Evolutionary conservation across 1,140 invertebrate species (phyloP).

Genomic region (Heliconius hewitsoni): DNA sequence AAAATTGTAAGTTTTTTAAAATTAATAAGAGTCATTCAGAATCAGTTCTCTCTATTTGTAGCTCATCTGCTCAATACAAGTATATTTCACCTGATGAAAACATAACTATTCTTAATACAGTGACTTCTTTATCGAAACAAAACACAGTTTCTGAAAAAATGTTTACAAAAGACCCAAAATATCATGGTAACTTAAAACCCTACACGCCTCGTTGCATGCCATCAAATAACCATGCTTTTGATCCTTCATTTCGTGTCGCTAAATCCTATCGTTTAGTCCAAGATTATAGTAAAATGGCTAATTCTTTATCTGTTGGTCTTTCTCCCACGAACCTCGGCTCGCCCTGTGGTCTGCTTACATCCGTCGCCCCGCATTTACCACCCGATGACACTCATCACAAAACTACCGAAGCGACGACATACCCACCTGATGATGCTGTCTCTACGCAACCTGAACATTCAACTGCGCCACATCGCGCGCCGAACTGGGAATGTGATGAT

Average conservation of each 20-base stretch:
- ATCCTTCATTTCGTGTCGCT: slow-evolving; percentile 57
- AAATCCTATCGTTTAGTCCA: slow-evolving; percentile 59
- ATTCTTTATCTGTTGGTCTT: slow-evolving; percentile 77
- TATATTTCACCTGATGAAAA: slow-evolving; percentile 15
- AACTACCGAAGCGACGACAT: slow-evolving; percentile 40
- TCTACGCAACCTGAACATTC: slow-evolving; percentile 28
- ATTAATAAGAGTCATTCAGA: slow-evolving; percentile 21
- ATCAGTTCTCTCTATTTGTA: slow-evolving; percentile 19
- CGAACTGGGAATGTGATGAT: slow-evolving; percentile 39
- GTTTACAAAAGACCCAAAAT: neutral
- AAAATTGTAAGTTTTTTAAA: slow-evolving; percentile 8
- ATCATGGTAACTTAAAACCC: slow-evolving; percentile 1
- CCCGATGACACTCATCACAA: slow-evolving; percentile 49
- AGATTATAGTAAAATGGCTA: slow-evolving; percentile 72
- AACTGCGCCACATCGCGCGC: slow-evolving; percentile 29
- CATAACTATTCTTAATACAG: slow-evolving; percentile 20
- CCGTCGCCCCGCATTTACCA: slow-evolving; percentile 61
- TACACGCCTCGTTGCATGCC: slow-evolving; percentile 13
- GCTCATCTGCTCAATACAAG: slow-evolving; percentile 12
- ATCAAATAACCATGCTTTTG: slow-evolving; percentile 57
- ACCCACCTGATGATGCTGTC: slow-evolving; percentile 29
- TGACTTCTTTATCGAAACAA: neutral
- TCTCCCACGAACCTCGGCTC: slow-evolving; percentile 72
- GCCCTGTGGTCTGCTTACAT: slow-evolving; percentile 66
- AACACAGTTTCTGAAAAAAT: slow-evolving; percentile 11